Evolutionary conservation across 2,797 vertebrate species (phyloP).

Genomic region (Alauda arvensis): DNA sequence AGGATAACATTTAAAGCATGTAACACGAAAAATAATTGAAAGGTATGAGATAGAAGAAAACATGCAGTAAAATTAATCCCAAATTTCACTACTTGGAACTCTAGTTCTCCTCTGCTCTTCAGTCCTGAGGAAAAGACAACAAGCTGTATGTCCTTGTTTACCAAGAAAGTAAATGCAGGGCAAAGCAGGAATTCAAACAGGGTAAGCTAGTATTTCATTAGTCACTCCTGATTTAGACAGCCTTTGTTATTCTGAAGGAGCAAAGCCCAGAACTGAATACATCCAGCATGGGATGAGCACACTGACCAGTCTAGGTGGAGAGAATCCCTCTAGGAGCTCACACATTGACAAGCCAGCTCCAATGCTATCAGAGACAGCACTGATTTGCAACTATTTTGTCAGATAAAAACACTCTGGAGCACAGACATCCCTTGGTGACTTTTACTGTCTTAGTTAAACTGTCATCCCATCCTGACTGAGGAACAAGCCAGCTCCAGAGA

Average conservation of each 20-base stretch:
- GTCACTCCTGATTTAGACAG: not conserved
- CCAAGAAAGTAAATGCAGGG: not conserved
- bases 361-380: not conserved
- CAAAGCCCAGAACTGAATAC: not conserved
- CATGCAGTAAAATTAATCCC: not conserved
- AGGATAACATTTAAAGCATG: not conserved
- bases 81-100: not conserved
- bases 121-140: not conserved
- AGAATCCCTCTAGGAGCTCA: not conserved
- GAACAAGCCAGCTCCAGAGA: not conserved
- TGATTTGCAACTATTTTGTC: not conserved
- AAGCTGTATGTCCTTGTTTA: not conserved
- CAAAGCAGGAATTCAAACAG: not conserved
- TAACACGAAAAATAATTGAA: not conserved
- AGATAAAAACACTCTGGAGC: not conserved
- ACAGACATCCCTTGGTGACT: not conserved
- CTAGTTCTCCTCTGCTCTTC: not conserved
- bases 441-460: not conserved
- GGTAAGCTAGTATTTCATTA: not conserved
- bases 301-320: not conserved
- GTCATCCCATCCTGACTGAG: not conserved
- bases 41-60: not conserved
- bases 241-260: not conserved
- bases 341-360: not conserved
- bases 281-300: not conserved